phyloP scores from a whole-genome alignment of 2,888 invertebrate genomes.

The Poecilobothrus nobilitatus region DNA sequence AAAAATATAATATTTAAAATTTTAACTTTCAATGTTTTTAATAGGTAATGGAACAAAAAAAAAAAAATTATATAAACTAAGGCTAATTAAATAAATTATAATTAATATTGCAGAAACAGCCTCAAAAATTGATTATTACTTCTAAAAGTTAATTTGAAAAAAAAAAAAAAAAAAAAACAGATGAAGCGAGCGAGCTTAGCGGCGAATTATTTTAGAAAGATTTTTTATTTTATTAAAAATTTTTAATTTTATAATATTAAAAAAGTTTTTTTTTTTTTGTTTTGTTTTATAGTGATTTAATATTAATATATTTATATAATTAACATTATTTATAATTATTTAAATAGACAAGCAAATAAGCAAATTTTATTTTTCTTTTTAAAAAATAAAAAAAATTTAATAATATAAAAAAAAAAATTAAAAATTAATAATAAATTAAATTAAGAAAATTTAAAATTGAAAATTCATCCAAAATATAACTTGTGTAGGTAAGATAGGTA shows the following conservation, averaged over 20 bases:
- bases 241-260: background rate
- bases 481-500: too few relatives aligned
- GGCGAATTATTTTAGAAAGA: background rate
- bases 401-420: too few relatives aligned
- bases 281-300: background rate
- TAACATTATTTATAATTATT: background rate
- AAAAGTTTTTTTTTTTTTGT: conserved; percentile 2
- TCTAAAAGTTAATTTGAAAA: too few relatives aligned
- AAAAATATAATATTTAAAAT: background rate
- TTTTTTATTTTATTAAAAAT: background rate
- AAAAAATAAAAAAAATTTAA: too few relatives aligned
- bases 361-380: background rate
- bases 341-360: background rate
- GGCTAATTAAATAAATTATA: too few relatives aligned
- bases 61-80: too few relatives aligned
- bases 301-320: background rate
- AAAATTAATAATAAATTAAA: too few relatives aligned
- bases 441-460: too few relatives aligned
- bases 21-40: too few relatives aligned
- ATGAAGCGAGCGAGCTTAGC: background rate
- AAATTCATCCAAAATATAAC: too few relatives aligned
- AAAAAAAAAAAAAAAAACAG: background rate
- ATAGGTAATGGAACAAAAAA: too few relatives aligned
- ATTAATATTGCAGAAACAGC: background rate
- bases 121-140: background rate